A percentile compares a stretch with the other conserved stretches of the same genome.
Evolutionary conservation across 1,140 invertebrate genomes (phyloP).

Genomic region (Linepithema humile): DNA sequence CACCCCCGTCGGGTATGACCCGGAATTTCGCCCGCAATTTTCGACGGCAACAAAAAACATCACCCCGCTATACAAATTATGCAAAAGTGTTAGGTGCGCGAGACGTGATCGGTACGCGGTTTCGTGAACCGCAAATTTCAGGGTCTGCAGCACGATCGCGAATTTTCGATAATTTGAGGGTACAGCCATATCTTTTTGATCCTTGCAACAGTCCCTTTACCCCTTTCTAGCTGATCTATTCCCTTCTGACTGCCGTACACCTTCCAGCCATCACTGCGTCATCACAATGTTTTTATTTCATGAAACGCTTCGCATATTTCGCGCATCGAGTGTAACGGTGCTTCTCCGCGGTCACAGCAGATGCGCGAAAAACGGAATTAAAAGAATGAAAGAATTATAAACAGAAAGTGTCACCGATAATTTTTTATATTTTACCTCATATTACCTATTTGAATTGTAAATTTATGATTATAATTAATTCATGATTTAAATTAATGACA

Average conservation of each 20-base stretch:
- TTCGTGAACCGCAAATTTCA: slow-evolving; percentile 56
- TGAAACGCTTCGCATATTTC: slow-evolving; percentile 39
- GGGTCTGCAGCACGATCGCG: slow-evolving; percentile 41
- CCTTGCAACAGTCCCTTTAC: background rate
- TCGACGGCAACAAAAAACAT: slow-evolving; percentile 20
- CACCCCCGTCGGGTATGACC: slow-evolving; percentile 33
- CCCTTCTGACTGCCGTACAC: slow-evolving; percentile 16
- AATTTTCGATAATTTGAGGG: slow-evolving; percentile 45
- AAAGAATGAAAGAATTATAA: slow-evolving; percentile 24
- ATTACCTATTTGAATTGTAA: too few relatives aligned
- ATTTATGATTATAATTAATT: too few relatives aligned
- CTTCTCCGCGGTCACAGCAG: slow-evolving; percentile 20
- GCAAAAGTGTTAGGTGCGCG: slow-evolving; percentile 45
- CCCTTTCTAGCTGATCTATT: background rate
- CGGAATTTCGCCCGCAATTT: slow-evolving; percentile 50
- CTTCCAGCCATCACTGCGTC: background rate
- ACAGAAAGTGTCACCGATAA: slow-evolving; percentile 1
- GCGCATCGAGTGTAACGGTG: slow-evolving; percentile 48
- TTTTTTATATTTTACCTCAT: too few relatives aligned
- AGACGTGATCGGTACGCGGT: slow-evolving; percentile 9
- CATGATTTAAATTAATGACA: too few relatives aligned
- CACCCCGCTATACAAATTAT: slow-evolving; percentile 14
- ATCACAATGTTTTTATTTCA: background rate
- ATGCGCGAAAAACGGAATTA: slow-evolving; percentile 18
- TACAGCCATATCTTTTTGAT: background rate